Percentiles rank a stretch among this genome's conserved stretches.
These are phyloP conservation scores for Argyra leucocephala DNA, from an alignment of 2,888 invertebrate species.

Conservation along the genomic window DNA sequence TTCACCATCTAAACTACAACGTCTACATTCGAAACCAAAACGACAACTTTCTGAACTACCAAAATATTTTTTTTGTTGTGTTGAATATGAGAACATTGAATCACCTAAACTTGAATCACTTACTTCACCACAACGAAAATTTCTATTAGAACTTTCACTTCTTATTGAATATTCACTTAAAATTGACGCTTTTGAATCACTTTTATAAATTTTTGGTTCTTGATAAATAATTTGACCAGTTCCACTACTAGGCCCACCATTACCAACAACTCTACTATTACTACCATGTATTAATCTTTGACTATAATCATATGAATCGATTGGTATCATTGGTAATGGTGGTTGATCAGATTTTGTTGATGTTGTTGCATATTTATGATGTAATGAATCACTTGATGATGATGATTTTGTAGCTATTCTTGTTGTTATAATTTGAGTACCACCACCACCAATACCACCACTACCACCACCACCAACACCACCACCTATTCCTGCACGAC, in stretches of 20 bases:
- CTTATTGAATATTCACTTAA: slow-evolving; percentile 40
- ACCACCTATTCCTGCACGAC: no score
- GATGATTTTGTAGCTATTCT: slow-evolving; percentile 39
- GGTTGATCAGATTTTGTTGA: background rate
- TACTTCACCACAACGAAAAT: slow-evolving; percentile 32
- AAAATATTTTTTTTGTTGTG: slow-evolving; percentile 37
- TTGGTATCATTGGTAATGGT: background rate
- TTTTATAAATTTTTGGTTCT: slow-evolving; percentile 41
- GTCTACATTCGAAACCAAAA: slow-evolving; percentile 40
- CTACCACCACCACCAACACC: no score
- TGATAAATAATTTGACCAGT: background rate
- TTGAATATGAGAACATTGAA: slow-evolving; percentile 34
- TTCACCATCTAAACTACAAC: slow-evolving; percentile 40
- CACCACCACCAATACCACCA: no score
- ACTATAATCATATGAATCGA: slow-evolving; percentile 23
- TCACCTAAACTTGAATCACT: slow-evolving; percentile 38
- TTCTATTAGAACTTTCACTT: slow-evolving; percentile 36
- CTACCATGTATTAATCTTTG: slow-evolving; percentile 34
- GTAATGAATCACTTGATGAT: slow-evolving; percentile 43
- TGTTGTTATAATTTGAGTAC: slow-evolving; percentile 15
- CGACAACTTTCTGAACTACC: slow-evolving; percentile 43
- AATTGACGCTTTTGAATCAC: slow-evolving; percentile 42
- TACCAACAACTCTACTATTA: background rate
- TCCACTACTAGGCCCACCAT: no score
- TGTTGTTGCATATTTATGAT: slow-evolving; percentile 21